Base-by-base conservation (phyloP, 1,140 invertebrate genomes). In the Cyclina sinensis region DNA sequence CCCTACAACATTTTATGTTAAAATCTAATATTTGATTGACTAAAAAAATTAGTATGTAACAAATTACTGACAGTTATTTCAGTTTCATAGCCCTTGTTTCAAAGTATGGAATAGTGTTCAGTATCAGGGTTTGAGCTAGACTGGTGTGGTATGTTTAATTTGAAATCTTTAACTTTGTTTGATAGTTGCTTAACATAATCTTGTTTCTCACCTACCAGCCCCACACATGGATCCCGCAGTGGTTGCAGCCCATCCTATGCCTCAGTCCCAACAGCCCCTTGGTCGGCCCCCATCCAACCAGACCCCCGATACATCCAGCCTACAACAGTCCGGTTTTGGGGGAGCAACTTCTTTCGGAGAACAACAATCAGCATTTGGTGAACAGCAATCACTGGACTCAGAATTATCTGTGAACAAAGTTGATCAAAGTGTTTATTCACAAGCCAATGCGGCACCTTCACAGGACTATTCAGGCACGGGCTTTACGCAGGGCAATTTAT, bases 191-290 rank as follows among this genome's bases (percentile, higher is more conserved):
- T n/a, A n/a, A n/a, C n/a, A n/a, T n/a, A n/a, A n/a, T n/a, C n/a
- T n/a, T n/a, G n/a, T n/a, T n/a, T n/a, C n/a, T n/a, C n/a, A n/a
- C n/a, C 18, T 11, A 90, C 46, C 80, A 94, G 94, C 94, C 35
- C 94, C 95, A 16, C 95, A 95, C 76, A 94, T 95, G 92, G 95
- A 96, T 89, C 95, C 95, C 30, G 95, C 95, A 51, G 95, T 96
- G 27, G 95, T 96, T 7, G 95, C 94, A 65, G 95, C 95, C 14
- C 92, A 92, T 70, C 94, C 95, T 12, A 94, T 94, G 90, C 90
- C 94, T 90, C 39, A 70, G 54, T 68, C 68, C 30, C 74, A 78
- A 39, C 92, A 89, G 70, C 89, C 90, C 24, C 85, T 89, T 59
- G 84, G 76, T 43, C 81, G 87, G 16, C 83, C 88, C 24, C 62